Evolutionary conservation across 2,113 vertebrate genomes (phyloP), one percentile per base, ranked within the genome.

Genomic region (Brienomyrus brachyistius): DNA sequence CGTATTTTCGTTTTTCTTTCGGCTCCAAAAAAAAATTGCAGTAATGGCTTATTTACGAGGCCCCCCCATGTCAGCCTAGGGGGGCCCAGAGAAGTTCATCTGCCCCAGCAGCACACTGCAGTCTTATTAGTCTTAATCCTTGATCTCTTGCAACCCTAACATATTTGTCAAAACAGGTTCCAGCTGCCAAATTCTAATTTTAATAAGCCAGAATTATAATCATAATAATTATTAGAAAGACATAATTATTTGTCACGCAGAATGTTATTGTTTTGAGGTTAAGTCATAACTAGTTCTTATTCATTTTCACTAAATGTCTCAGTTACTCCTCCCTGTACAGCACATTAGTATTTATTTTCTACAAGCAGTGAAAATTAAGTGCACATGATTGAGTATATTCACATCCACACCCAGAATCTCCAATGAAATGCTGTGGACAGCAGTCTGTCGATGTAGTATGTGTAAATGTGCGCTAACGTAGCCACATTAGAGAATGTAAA

Each of bases 81-180:
- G 40, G 7, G 19, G n/a, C 62, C n/a, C 62, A 70, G n/a, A 31
- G n/a, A 4, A 31, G 62, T 27, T 31, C 13, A 27, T 27, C 62
- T 13, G 62, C n/a, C 62, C 62, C 8, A 0, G 4, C 21, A n/a
- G 15, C 10, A 21, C 23, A 6, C 82, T n/a, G 10, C 9, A 47
- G 45, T 23, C 82, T 3, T 47, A 10, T n/a, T 47, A 48, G 15
- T 84, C 21, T 45, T 5, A 45, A 82, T 45, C 19, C 19, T 77
- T 31, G 1, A 23, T 91, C 85, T 90, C 5, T 23, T 74, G 77
- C 52, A 27, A 83, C 92, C 74, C 82, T 87, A 66, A 90, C 62
- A 89, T 92, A n/a, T 83, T 88, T 59, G 91, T 91, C 93, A 88
- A 94, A 91, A 94, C 93, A 94, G 93, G 93, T 90, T 21, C 52